These are phyloP conservation scores for Colostygia pectinataria DNA, from an alignment of 2,888 invertebrate genomes.

Conservation along the genomic window DNA sequence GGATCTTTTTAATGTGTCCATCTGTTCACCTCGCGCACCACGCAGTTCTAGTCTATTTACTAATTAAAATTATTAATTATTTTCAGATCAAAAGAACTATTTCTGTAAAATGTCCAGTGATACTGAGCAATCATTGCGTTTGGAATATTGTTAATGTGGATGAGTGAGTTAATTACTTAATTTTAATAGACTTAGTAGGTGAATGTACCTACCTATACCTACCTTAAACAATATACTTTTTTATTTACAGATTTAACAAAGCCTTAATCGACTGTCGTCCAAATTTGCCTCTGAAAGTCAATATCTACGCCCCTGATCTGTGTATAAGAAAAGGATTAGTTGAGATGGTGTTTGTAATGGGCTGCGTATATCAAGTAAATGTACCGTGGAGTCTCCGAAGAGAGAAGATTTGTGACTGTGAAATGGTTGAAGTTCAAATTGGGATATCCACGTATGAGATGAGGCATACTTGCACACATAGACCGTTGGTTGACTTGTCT, in stretches of 20 bases:
- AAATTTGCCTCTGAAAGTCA: conserved; percentile 56
- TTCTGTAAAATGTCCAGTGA: conserved; percentile 66
- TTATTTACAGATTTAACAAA: conserved; percentile 58
- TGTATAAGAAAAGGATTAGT: conserved; percentile 56
- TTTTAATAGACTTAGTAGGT: too few relatives aligned
- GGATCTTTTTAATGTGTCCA: too few relatives aligned
- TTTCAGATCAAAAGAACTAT: conserved; percentile 71
- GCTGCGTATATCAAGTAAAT: conserved; percentile 58
- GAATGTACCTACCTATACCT: too few relatives aligned
- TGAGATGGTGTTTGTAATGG: conserved; percentile 65
- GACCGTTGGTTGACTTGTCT: conserved; percentile 57
- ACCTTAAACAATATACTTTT: background rate
- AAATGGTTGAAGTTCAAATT: conserved; percentile 65
- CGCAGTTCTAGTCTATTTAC: too few relatives aligned
- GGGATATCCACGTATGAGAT: conserved; percentile 70
- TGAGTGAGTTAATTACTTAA: conserved; percentile 59
- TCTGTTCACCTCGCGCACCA: too few relatives aligned
- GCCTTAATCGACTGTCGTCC: conserved; percentile 65
- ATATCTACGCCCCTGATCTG: conserved; percentile 67
- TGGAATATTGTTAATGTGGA: conserved; percentile 74
- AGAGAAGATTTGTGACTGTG: conserved; percentile 72
- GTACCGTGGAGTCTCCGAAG: conserved; percentile 67
- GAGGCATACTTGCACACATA: conserved; percentile 68
- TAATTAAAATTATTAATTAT: conserved; percentile 17
- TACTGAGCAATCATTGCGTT: conserved; percentile 72